Percentiles rank a stretch among this genome's conserved stretches.
Conservation (phyloP, 2,797 vertebrate species). For the Poeciliopsis gracilis region DNA sequence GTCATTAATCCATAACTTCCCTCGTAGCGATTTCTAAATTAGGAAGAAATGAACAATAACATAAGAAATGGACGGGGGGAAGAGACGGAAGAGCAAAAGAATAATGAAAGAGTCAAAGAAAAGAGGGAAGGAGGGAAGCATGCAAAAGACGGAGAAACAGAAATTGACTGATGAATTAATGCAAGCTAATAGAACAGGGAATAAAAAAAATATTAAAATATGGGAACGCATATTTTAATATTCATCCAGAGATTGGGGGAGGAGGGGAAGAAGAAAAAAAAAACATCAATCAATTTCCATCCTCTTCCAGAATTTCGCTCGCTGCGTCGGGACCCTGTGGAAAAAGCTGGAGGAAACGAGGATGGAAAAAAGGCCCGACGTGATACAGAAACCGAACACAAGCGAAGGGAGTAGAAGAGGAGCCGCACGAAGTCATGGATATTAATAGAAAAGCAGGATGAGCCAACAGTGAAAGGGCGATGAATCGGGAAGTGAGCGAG, state of each 20-base stretch:
- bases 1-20: too few species aligned
- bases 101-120: neutral
- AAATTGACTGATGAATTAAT: neutral
- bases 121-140: neutral
- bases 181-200: neutral
- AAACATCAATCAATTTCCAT: neutral
- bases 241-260: neutral
- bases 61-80: too few species aligned
- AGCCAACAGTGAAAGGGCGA: constrained; percentile 74
- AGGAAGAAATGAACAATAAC: neutral
- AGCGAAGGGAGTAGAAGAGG: constrained; percentile 45
- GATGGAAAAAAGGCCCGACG: constrained; percentile 38
- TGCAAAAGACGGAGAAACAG: neutral
- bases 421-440: constrained; percentile 56
- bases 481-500: constrained; percentile 62
- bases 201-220: neutral
- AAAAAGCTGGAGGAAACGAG: constrained; percentile 23
- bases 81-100: neutral
- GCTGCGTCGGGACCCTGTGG: neutral
- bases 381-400: constrained; percentile 33
- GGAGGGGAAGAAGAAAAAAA: too few species aligned
- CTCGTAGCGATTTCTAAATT: too few species aligned
- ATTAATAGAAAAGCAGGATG: constrained; percentile 76
- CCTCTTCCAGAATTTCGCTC: neutral
- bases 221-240: neutral